A percentile compares a stretch with the other conserved stretches of the same genome.
Evolutionary conservation across 2,888 invertebrate genomes (phyloP).

Genomic region (Octodonta nipae): DNA sequence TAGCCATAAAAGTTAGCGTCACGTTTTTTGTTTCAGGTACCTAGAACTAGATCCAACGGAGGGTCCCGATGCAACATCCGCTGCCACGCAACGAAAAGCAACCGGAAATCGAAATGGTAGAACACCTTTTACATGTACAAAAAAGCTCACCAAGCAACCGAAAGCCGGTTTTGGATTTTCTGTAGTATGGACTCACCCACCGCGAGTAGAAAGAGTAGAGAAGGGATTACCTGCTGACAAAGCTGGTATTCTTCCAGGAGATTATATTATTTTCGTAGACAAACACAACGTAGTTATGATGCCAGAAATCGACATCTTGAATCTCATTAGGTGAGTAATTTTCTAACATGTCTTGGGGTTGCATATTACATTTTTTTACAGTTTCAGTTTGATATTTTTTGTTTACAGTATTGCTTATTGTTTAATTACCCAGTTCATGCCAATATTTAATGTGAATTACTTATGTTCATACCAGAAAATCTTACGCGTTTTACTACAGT

Average conservation of each 20-base stretch:
- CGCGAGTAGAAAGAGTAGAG: constrained; percentile 72
- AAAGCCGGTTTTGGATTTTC: constrained; percentile 67
- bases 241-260: constrained; percentile 70
- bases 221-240: constrained; percentile 68
- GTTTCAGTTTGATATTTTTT: too few species aligned
- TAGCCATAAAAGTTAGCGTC: too few species aligned
- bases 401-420: too few species aligned
- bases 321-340: constrained; percentile 38
- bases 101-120: constrained; percentile 44
- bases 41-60: constrained; percentile 68
- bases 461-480: too few species aligned
- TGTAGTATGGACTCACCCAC: constrained; percentile 79
- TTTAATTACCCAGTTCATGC: too few species aligned
- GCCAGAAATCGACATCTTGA: constrained; percentile 57
- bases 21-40: constrained; percentile 34
- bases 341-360: not conserved
- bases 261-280: constrained; percentile 79
- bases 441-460: too few species aligned
- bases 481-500: too few species aligned
- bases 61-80: constrained; percentile 46
- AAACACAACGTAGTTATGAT: constrained; percentile 75
- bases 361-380: not conserved
- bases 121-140: constrained; percentile 73
- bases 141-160: constrained; percentile 38
- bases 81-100: constrained; percentile 40